phyloP scores from a whole-genome alignment of 2,113 vertebrate species.

The Megaceryle maxima region DNA sequence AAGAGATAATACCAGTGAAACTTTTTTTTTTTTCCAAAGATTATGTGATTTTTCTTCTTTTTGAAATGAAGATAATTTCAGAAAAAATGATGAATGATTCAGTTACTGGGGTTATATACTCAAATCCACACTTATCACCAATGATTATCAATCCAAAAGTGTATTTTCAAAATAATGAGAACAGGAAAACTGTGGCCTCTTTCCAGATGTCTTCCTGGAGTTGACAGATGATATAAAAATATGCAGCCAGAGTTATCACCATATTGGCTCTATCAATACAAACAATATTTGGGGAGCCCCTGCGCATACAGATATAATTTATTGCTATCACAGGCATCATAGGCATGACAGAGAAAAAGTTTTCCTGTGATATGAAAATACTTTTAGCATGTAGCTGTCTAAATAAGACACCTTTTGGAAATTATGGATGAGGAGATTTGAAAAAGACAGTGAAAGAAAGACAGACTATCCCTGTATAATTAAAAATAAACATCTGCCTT shows the following conservation, averaged over 20 bases:
- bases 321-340: background rate
- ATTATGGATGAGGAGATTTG: background rate
- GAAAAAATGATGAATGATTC: background rate
- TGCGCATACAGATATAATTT: background rate
- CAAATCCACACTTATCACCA: background rate
- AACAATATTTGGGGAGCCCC: background rate
- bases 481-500: background rate
- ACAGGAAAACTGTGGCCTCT: background rate
- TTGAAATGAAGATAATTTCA: background rate
- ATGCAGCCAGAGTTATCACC: background rate
- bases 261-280: background rate
- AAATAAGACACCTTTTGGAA: background rate
- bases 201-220: background rate
- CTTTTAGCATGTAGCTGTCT: background rate
- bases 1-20: background rate
- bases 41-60: background rate
- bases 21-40: background rate
- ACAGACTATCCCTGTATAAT: background rate
- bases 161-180: background rate
- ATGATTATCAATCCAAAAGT: background rate
- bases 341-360: background rate
- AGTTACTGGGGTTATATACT: background rate
- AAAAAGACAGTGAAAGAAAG: background rate
- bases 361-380: background rate
- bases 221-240: background rate